A percentile compares a stretch with the other conserved stretches of the same genome.
phyloP scores from a whole-genome alignment of 2,797 vertebrate genomes.

The Diglossa cyanea region DNA sequence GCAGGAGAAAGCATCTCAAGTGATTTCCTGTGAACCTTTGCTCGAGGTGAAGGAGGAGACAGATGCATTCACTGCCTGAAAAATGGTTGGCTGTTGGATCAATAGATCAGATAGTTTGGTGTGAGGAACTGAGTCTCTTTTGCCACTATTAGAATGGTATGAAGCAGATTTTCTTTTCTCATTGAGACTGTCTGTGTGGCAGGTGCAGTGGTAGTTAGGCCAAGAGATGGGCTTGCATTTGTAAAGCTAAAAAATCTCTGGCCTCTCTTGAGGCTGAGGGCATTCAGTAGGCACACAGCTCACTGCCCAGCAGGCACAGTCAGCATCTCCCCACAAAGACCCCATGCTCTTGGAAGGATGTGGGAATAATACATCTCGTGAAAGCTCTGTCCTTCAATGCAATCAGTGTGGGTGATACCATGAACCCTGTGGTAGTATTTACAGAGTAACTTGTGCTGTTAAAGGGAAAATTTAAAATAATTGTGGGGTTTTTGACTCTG shows the following conservation, averaged over 20 bases:
- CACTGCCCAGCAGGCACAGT: not conserved
- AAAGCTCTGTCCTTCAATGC: not conserved
- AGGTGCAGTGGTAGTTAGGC: not conserved
- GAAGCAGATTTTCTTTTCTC: not conserved
- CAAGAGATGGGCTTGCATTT: not conserved
- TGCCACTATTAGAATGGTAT: not conserved
- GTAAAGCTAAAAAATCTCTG: not conserved
- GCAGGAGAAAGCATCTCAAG: not conserved
- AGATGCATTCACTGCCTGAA: not conserved
- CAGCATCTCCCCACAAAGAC: not conserved
- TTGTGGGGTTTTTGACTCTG: not conserved
- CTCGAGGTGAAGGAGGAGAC: not conserved
- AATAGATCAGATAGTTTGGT: not conserved
- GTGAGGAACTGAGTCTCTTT: not conserved
- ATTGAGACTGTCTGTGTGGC: not conserved
- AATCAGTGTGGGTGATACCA: not conserved
- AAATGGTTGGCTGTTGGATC: not conserved
- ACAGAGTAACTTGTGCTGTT: not conserved
- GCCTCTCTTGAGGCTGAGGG: accelerated
- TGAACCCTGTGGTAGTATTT: not conserved
- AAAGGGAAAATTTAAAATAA: not conserved
- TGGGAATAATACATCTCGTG: not conserved
- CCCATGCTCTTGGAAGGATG: not conserved
- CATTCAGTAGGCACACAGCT: not conserved
- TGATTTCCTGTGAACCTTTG: not conserved